Conservation (phyloP, 2,888 invertebrate species). For the Cerceris ruficornis region DNA sequence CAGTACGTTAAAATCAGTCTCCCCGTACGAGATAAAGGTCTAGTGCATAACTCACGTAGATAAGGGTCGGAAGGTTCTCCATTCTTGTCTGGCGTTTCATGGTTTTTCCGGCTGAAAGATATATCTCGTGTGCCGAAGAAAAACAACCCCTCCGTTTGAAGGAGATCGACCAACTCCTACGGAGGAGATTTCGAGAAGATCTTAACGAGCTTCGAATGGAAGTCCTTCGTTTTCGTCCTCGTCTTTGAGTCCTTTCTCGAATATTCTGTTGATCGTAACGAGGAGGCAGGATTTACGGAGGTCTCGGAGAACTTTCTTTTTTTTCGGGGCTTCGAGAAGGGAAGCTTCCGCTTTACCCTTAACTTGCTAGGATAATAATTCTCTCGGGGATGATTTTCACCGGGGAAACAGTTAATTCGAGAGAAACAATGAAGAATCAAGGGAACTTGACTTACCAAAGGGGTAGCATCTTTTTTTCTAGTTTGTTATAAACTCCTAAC, state of each 20-base stretch:
- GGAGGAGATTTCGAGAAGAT: conserved; percentile 37
- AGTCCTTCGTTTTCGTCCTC: conserved; percentile 49
- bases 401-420: conserved; percentile 16
- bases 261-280: conserved; percentile 52
- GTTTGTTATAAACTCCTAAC: no score
- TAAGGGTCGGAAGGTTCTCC: conserved; percentile 4
- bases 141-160: conserved; percentile 19
- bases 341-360: neutral
- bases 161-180: conserved; percentile 30
- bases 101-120: conserved; percentile 16
- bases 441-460: no score
- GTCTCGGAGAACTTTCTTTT: conserved; percentile 18
- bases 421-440: neutral
- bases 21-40: conserved; percentile 12
- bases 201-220: conserved; percentile 54
- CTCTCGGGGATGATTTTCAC: neutral
- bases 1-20: no score
- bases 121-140: conserved; percentile 9
- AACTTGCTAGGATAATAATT: conserved; percentile 29
- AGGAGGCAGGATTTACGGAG: conserved; percentile 23
- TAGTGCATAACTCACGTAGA: conserved; percentile 17
- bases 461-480: no score
- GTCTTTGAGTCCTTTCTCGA: conserved; percentile 26
- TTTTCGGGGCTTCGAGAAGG: neutral
- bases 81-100: conserved; percentile 13